Base-by-base conservation (phyloP, 2,888 invertebrate genomes). In the Blastobasis lacticolella region DNA sequence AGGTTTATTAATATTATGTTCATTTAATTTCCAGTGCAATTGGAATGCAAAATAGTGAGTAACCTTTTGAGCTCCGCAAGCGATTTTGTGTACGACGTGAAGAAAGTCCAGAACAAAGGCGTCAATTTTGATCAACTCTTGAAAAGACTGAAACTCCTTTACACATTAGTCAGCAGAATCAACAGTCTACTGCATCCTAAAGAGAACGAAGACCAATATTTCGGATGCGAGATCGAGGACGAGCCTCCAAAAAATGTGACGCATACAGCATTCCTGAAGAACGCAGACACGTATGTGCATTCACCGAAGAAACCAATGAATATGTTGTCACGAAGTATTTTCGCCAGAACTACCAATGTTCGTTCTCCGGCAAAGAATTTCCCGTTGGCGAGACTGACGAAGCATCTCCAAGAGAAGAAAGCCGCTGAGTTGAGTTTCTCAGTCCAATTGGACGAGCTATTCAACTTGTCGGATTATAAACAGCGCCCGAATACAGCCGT, bases 1-100 rank as follows among this genome's bases (percentile, higher is more conserved):
- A 23, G 2, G 23, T 23, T 23, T 23, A 40, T 45, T 10, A 23
- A n/a, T 38, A 38, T 41, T 49, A 50, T 41, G 37, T 49, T 43
- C 43, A 50, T 49, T 48, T 54, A 52, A 49, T 42, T 72, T 71
- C 50, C 71, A 88, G 88, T 75, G 23, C 74, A 75, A 69, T 66
- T 63, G 37, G 87, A 88, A 63, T 87, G 88, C 57, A 86, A 84
- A 66, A 72, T 82, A 4, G 87, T 87, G 0, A 80, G 75, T 57
- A 78, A 86, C 51, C 60, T 81, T 7, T 60, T 86, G 7, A 66
- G 70, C 48, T 56, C 70, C 0, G 54, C 62, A 3, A 58, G 59
- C 0, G 78, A 81, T 55, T 76, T 70, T 49, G 37, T 65, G 1
- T 81, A 75, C 48, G 63, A 75, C 5, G 57, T 75, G 5, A 73